These are phyloP conservation scores for Bungarus multicinctus DNA, from an alignment of 2,113 vertebrate species.

Conservation along the genomic window DNA sequence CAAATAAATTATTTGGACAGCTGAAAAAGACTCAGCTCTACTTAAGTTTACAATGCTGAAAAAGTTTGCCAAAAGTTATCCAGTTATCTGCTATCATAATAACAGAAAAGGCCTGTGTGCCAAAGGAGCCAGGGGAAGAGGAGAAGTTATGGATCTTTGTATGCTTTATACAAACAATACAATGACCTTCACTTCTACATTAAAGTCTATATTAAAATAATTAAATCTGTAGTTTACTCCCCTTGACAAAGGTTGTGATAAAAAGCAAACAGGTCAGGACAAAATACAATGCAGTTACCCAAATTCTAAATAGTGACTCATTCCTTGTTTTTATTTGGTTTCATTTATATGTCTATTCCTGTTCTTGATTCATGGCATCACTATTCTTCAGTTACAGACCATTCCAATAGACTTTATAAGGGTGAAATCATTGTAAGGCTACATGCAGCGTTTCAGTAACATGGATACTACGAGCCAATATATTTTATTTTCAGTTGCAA, in stretches of 20 bases:
- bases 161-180: background rate
- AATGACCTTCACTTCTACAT: background rate
- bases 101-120: background rate
- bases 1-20: constrained; percentile 35
- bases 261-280: rapidly evolving
- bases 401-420: background rate
- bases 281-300: background rate
- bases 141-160: background rate
- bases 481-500: background rate
- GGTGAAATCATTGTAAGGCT: background rate
- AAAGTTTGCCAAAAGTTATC: constrained; percentile 10
- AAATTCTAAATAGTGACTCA: background rate
- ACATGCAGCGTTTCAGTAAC: background rate
- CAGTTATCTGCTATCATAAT: background rate
- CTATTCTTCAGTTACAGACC: constrained; percentile 10
- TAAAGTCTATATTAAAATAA: background rate
- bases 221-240: background rate
- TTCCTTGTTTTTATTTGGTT: constrained; percentile 19
- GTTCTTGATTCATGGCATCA: constrained; percentile 13
- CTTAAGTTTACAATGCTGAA: constrained; percentile 6
- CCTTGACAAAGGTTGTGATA: rapidly evolving
- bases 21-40: constrained; percentile 42
- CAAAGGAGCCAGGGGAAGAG: background rate
- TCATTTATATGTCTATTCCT: background rate
- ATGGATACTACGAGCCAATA: background rate